Evolutionary conservation across 2,888 invertebrate species (phyloP), one percentile per base, ranked within the genome.

Genomic region (Chorisops tibialis): DNA sequence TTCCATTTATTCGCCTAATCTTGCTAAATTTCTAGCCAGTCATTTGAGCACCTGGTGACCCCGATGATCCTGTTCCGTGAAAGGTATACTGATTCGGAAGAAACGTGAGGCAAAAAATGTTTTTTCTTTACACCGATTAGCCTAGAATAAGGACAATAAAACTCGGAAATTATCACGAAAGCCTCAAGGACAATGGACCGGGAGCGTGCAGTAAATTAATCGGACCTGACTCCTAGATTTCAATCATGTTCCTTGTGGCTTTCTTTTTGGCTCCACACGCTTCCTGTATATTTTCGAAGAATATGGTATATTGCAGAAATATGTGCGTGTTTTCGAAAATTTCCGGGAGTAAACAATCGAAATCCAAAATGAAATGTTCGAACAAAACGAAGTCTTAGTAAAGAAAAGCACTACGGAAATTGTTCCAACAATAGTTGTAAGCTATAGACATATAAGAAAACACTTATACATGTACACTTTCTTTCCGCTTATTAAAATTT

Each of bases 211-310:
- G 21, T 35, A 50, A 50, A 50, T 50, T 50, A 50, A 50, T 50
- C 50, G 12, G 22, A 35, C 37, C 35, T 35, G 30, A 35, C 50
- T 50, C 35, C 30, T 30, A 35, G 50, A 50, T 50, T 50, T 50
- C 21, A 19, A 22, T 48, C 22, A 48, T 48, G 22, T n/a, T 12
- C 22, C 7, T 21, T 21, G 21, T 30, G 22, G 48, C 48, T 48
- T 22, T 48, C 12, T 9, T 48, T 45, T 45, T 45, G 14, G 16
- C 9, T 45, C 9, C 18, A 11, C 18, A 45, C 45, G 16, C 4
- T 18, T n/a, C 30, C 30, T 30, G 30, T 9, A n/a, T n/a, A n/a
- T n/a, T n/a, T n/a, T n/a, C n/a, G n/a, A n/a, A n/a, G n/a, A n/a
- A n/a, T n/a, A n/a, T n/a, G n/a, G n/a, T n/a, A n/a, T n/a, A n/a